Conservation (phyloP, 2,888 invertebrate species). For the Busseola fusca region DNA sequence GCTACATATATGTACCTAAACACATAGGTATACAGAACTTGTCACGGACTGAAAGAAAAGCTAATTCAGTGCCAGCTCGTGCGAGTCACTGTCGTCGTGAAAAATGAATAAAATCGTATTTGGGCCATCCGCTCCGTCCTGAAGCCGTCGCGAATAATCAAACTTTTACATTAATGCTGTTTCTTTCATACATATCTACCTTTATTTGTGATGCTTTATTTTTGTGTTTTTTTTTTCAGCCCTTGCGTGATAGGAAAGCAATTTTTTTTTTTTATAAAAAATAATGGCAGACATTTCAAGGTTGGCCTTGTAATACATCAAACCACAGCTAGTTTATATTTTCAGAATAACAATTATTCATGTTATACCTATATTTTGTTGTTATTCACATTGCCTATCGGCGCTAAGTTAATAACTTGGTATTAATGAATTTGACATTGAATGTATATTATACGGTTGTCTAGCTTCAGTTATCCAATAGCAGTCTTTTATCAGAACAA, state of each 20-base stretch:
- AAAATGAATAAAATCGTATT: slow-evolving; percentile 87
- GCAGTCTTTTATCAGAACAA: slow-evolving; percentile 69
- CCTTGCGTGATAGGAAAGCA: slow-evolving; percentile 26
- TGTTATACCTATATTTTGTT: slow-evolving; percentile 3
- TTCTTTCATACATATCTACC: slow-evolving; percentile 29
- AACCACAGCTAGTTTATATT: slow-evolving; percentile 31
- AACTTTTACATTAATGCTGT: slow-evolving; percentile 61
- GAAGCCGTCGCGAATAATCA: slow-evolving; percentile 71
- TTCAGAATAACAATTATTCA: slow-evolving; percentile 28
- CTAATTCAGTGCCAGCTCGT: slow-evolving; percentile 84
- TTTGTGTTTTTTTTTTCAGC: slow-evolving; percentile 3
- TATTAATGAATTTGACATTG: slow-evolving; percentile 66
- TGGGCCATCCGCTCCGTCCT: slow-evolving; percentile 77
- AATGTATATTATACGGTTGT: slow-evolving; percentile 48
- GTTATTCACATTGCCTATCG: slow-evolving; percentile 9
- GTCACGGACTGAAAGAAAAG: slow-evolving; percentile 79
- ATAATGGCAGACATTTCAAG: slow-evolving; percentile 24
- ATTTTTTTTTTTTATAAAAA: slow-evolving; percentile 15
- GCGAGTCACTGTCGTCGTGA: slow-evolving; percentile 85
- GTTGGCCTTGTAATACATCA: slow-evolving; percentile 30
- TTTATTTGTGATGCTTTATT: slow-evolving; percentile 36
- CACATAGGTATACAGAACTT: slow-evolving; percentile 45
- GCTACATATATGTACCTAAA: slow-evolving; percentile 23
- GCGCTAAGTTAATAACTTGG: slow-evolving; percentile 36
- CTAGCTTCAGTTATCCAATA: slow-evolving; percentile 66